A percentile compares a stretch with the other conserved stretches of the same genome.
These are phyloP conservation scores for Hyposoter didymator DNA, from an alignment of 2,888 invertebrate genomes.

Conservation along the genomic window DNA sequence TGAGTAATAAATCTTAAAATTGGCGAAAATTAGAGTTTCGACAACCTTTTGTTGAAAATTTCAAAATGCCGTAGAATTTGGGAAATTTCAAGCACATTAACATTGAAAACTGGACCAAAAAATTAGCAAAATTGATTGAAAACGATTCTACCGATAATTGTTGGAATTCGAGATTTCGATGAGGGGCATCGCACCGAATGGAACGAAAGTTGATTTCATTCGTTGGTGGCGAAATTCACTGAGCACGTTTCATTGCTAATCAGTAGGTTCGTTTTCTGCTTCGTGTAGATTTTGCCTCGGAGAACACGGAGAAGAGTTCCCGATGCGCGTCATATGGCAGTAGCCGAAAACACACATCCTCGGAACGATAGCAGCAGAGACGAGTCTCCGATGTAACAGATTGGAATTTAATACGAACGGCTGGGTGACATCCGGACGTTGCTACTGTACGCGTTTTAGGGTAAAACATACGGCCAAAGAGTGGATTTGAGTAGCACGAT, in stretches of 20 bases:
- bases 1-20: no score
- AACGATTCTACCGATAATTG: not conserved
- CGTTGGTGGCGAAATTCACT: not conserved
- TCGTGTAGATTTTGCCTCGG: slow-evolving; percentile 45
- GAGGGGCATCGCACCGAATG: not conserved
- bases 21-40: no score
- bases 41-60: no score
- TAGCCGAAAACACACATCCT: slow-evolving; percentile 57
- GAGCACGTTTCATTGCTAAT: slow-evolving; percentile 72
- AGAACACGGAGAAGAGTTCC: slow-evolving; percentile 33
- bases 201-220: not conserved
- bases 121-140: not conserved
- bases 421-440: slow-evolving; percentile 73
- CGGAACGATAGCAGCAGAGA: slow-evolving; percentile 50
- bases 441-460: slow-evolving; percentile 42
- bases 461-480: slow-evolving; percentile 45
- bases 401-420: slow-evolving; percentile 82
- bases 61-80: no score
- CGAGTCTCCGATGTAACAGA: slow-evolving; percentile 81
- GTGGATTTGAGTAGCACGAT: slow-evolving; percentile 50
- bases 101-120: no score
- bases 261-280: slow-evolving; percentile 69
- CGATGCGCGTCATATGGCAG: slow-evolving; percentile 60
- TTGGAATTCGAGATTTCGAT: not conserved
- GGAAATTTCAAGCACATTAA: no score